Base-by-base conservation (phyloP, 2,888 invertebrate species). In the Parascotia fuliginaria region DNA sequence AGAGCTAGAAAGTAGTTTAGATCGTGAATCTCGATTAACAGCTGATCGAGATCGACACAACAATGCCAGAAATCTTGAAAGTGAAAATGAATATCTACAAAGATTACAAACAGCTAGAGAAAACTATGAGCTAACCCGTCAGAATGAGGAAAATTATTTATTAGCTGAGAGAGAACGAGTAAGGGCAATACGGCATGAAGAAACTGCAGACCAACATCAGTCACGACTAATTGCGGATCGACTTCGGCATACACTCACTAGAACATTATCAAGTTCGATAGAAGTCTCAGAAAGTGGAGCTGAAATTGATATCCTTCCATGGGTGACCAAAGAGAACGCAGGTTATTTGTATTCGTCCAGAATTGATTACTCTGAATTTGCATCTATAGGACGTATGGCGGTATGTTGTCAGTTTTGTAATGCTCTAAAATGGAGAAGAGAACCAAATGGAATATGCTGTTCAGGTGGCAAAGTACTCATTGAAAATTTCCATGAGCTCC, bases 361-460 rank as follows among this genome's bases (percentile, higher is more conserved):
- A 36, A 36, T 36, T 36, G 9, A 34, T 14, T 34, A 34, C 9
- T 4, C 14, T 2, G 9, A 9, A 13, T 15, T 24, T 9, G 11
- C 37, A 16, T 19, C 2, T n/a, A 19, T 37, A 19, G 37, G 37
- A 11, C 22, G 11, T n/a, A 37, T 37, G 24, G 22, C 9, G 9
- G 38, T 22, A 38, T 9, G 9, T 27, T 38, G 38, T 12, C 13
- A 24, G 9, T 38, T 38, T 38, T 38, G 38, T 27, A 22, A 38
- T 38, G 38, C 38, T 14, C 27, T 27, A 22, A 22, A 38, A 27
- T 38, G 38, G 24, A 27, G 38, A 16, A 36, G 19, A n/a, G 36
- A 36, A 9, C 12, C 27, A 24, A 27, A 13, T 38, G 27, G 38
- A 38, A 27, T 9, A 12, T 29, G 13, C 13, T 27, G 14, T 36